Percentiles rank a stretch among this genome's conserved stretches.
These are phyloP conservation scores for Lordiphosa fenestrarum DNA, from an alignment of 2,888 invertebrate species.

Conservation along the genomic window DNA sequence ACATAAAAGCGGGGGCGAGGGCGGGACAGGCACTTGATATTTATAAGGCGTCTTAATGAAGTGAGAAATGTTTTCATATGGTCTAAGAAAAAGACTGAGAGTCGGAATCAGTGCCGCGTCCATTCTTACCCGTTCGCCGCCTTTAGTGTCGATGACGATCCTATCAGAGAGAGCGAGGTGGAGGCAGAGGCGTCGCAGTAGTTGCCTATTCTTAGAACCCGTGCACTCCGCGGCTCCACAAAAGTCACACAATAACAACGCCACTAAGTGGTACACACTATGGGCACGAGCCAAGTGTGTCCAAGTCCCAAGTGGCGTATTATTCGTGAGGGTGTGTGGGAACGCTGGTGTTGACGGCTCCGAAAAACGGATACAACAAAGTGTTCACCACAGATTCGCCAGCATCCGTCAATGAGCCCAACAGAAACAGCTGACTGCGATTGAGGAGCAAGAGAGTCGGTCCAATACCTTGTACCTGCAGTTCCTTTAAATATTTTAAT, in stretches of 20 bases:
- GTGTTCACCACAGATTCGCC: neutral
- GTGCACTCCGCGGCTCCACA: neutral
- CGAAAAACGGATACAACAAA: slow-evolving; percentile 4
- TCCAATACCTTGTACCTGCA: no score
- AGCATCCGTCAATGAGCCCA: no score
- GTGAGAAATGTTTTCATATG: slow-evolving; percentile 39
- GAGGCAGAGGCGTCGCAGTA: slow-evolving; percentile 5
- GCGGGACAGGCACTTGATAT: slow-evolving; percentile 20
- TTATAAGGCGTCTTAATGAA: slow-evolving; percentile 43
- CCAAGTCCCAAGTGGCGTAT: slow-evolving; percentile 10
- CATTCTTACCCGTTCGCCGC: slow-evolving; percentile 16
- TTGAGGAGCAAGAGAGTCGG: no score
- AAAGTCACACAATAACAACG: slow-evolving; percentile 5
- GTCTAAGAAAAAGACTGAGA: slow-evolving; percentile 3
- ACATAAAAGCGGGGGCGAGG: slow-evolving; percentile 6
- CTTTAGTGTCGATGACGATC: slow-evolving; percentile 14
- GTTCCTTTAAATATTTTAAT: no score
- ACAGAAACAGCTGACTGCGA: no score
- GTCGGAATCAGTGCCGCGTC: slow-evolving; percentile 13
- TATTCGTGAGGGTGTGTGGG: neutral
- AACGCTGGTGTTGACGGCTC: neutral
- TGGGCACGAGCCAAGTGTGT: slow-evolving; percentile 10
- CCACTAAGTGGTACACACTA: slow-evolving; percentile 9
- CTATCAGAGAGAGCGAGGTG: slow-evolving; percentile 2
- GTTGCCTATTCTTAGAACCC: slow-evolving; percentile 16